Base-by-base conservation (phyloP, 2,888 invertebrate species). In the Andrena chrysosceles region DNA sequence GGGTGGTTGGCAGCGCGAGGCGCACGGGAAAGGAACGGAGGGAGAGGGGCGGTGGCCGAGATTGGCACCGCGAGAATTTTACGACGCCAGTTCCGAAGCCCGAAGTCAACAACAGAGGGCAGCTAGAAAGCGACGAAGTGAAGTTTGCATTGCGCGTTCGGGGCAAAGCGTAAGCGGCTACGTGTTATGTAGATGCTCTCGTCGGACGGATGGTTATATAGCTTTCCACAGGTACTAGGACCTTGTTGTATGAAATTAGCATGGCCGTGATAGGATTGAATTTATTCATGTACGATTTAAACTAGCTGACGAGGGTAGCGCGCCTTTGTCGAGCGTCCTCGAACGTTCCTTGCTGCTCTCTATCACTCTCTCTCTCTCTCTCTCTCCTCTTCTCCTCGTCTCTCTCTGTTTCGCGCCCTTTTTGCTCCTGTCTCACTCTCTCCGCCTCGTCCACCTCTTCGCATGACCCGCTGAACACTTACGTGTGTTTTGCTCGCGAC, bases 231-330 rank as follows among this genome's bases (percentile, higher is more conserved):
- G 75, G 85, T 86, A 85, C 81, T 85, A 86, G 84, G 77, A 86
- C 77, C 86, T 89, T 86, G 91, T 91, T 89, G 88, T 86, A 86
- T 84, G 87, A 86, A 91, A 91, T 91, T 91, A 91, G 87, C 91
- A 90, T 91, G 89, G 78, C 88, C 87, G 86, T 88, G 89, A 91
- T 91, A 87, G 89, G 87, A 90, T 89, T 91, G 89, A 90, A 91
- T 91, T 90, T 91, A 91, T 91, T 91, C 91, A 91, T 91, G 90
- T 91, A 91, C 89, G 88, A 91, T 90, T 91, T 89, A 87, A 89
- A 88, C 87, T 88, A 86, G 87, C 88, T 87, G 90, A 88, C 88
- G 89, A 84, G 88, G 85, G 83, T 84, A 84, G 56, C 77, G 84
- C 84, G 66, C 85, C 87, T 87, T 87, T 87, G 83, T 87, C 83